Evolutionary conservation across 2,113 vertebrate genomes (phyloP).

Genomic region (Phalacrocorax aristotelis): DNA sequence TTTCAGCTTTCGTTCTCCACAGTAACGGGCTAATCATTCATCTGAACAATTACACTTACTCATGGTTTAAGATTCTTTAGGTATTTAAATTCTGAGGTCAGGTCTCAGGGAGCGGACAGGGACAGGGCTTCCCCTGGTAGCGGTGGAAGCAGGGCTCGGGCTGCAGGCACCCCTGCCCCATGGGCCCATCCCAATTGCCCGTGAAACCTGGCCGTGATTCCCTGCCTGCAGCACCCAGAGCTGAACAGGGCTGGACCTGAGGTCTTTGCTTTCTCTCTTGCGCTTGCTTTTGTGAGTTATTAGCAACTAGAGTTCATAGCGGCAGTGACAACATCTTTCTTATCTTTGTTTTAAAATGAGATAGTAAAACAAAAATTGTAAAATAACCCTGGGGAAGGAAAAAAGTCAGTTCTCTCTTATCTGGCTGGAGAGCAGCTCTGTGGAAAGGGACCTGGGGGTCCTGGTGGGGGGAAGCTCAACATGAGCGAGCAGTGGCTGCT

Average conservation of each 20-base stretch:
- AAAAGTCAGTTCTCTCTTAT: not conserved
- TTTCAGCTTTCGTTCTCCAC: not conserved
- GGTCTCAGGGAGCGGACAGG: not conserved
- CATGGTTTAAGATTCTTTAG: too few relatives aligned
- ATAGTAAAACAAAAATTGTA: not conserved
- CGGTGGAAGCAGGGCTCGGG: not conserved
- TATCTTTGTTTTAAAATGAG: not conserved
- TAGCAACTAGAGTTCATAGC: too few relatives aligned
- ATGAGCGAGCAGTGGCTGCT: too few relatives aligned
- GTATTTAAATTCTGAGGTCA: not conserved
- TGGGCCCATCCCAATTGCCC: rapidly evolving
- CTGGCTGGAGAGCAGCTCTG: too few relatives aligned
- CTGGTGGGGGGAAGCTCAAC: too few relatives aligned
- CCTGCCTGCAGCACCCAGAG: not conserved
- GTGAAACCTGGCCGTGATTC: not conserved
- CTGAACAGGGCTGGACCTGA: rapidly evolving
- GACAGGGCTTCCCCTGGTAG: not conserved
- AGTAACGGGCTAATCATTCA: not conserved
- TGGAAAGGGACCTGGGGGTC: too few relatives aligned
- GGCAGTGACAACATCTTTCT: not conserved
- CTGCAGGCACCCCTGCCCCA: not conserved
- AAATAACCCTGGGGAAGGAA: not conserved
- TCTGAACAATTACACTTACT: too few relatives aligned
- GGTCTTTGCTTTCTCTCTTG: not conserved
- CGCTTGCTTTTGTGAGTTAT: rapidly evolving